Evolutionary conservation across 1,140 invertebrate genomes (phyloP), one percentile per base, ranked within the genome.

Genomic region (Pseudomyrmex concolor): DNA sequence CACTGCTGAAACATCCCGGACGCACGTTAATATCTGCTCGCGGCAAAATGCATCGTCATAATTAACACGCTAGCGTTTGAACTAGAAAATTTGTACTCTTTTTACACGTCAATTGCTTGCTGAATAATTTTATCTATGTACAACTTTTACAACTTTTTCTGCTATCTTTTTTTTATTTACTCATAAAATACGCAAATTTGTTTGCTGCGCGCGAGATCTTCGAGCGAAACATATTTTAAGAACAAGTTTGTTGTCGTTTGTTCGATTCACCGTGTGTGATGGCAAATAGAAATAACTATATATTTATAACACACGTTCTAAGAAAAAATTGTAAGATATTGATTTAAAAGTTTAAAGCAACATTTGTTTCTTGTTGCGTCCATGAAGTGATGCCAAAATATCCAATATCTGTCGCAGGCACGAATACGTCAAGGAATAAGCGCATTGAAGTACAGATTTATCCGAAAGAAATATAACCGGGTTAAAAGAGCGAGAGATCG

Each of bases 1-100:
- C 15, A 51, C 63, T 59, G 86, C 64, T 87, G 84, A 87, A 87
- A 87, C 70, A 86, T 84, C 77, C 51, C 57, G 48, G 9, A 34
- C n/a, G 43, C 66, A 70, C 34, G 19, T 70, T 55, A 34, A 78
- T 78, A 54, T 34, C 17, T n/a, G 54, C 66, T 80, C n/a, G 45
- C 43, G 50, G 66, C 76, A 59, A 50, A 80, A 70, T 17, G 59
- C 76, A 60, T 60, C 19, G 76, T 59, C 70, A 59, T 70, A 80
- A 80, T 80, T 80, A 80, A 80, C 66, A 70, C 43, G 15, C 34
- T 59, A 68, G 43, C 15, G 15, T 22, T 19, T 12, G 22, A 59
- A n/a, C 22, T 86, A 48, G 19, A 71, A 86, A 51, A 81, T 76
- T 86, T 86, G 83, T 83, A 63, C 70, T 70, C 63, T 59, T 76